phyloP scores from a whole-genome alignment of 2,888 invertebrate species.

The Gastrophysa polygoni region DNA sequence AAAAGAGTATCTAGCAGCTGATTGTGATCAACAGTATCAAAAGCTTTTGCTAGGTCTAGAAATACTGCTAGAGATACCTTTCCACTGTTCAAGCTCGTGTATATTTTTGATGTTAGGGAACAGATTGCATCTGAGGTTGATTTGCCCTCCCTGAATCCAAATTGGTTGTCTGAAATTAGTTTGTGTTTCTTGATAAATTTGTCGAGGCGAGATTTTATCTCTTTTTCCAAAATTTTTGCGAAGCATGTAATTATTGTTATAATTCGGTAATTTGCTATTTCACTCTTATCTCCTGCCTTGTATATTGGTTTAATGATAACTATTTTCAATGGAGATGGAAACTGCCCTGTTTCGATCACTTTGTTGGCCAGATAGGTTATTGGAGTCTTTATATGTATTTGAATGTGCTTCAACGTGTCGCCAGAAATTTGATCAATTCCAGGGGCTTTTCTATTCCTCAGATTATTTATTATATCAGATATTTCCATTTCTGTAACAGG shows the following conservation, averaged over 20 bases:
- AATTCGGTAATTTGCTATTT: neutral
- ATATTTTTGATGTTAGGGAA: neutral
- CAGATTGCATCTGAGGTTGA: neutral
- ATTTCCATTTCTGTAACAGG: neutral
- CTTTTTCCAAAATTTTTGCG: neutral
- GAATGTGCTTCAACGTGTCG: neutral
- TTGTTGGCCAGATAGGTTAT: slow-evolving; percentile 1
- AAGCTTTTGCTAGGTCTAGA: too few species aligned
- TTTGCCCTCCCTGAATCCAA: too few species aligned
- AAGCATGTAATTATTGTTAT: neutral
- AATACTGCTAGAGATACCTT: neutral
- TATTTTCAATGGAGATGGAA: neutral
- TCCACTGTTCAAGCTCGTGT: neutral
- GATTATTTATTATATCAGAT: neutral
- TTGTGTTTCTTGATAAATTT: neutral
- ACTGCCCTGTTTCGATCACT: neutral
- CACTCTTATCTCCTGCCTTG: neutral
- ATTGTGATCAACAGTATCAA: neutral
- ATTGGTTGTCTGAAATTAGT: neutral
- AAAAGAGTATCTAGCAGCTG: neutral
- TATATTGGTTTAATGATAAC: neutral
- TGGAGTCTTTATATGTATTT: neutral
- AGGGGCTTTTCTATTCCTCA: neutral
- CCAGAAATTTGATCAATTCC: slow-evolving; percentile 2
- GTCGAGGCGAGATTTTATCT: neutral